Conservation (phyloP, 1,140 invertebrate species). For the Diorhabda elongata region DNA sequence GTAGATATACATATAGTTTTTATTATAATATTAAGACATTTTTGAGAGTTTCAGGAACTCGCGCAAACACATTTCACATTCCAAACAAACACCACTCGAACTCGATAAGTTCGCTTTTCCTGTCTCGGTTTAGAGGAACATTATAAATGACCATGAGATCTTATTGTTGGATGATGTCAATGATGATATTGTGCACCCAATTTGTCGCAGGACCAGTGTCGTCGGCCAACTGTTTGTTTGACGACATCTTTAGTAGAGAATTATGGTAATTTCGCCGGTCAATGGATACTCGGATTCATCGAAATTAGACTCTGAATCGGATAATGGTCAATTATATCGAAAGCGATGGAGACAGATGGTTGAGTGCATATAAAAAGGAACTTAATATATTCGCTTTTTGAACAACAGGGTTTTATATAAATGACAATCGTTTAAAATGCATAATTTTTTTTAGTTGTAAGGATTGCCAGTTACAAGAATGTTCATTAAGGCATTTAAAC, state of each 20-base stretch:
- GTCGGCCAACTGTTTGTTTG: slow-evolving; percentile 25
- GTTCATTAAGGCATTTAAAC: no score
- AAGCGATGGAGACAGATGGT: no score
- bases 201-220: slow-evolving; percentile 18
- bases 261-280: slow-evolving; percentile 15
- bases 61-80: not conserved
- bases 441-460: no score
- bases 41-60: not conserved
- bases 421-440: no score
- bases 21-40: no score
- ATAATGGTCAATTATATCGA: not conserved
- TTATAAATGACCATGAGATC: not conserved
- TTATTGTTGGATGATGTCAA: not conserved
- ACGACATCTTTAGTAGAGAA: slow-evolving; percentile 20
- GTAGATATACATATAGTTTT: no score
- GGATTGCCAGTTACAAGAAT: no score
- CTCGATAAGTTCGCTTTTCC: not conserved
- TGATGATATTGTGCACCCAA: slow-evolving; percentile 17
- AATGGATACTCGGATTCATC: not conserved
- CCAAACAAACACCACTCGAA: not conserved
- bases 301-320: not conserved
- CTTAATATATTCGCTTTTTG: no score
- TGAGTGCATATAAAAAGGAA: no score
- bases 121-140: not conserved
- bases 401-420: no score